Evolutionary conservation across 2,113 vertebrate species (phyloP).

Genomic region (Amblyopsis rosae): DNA sequence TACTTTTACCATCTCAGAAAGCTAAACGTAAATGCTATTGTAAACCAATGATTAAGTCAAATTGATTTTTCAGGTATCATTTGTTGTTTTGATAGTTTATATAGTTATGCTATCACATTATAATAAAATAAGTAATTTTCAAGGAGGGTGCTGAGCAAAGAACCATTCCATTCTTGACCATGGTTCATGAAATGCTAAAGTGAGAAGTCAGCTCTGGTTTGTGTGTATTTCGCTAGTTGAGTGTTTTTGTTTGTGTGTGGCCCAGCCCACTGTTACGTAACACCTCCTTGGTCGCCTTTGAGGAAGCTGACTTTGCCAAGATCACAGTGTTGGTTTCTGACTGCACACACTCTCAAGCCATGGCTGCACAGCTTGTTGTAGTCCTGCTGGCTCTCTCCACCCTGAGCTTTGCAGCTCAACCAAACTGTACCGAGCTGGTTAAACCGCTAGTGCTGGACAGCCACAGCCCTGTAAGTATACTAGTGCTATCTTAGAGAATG

Average conservation of each 20-base stretch:
- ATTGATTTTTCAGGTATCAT: too few relatives aligned
- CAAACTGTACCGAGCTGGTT: conserved; percentile 64
- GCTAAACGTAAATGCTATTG: not conserved
- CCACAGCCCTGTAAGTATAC: conserved; percentile 73
- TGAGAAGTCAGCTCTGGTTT: not conserved
- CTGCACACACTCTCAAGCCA: conserved; percentile 56
- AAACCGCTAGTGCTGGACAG: conserved; percentile 70
- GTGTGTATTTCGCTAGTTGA: not conserved
- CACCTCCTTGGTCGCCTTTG: conserved; percentile 34
- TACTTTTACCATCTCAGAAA: not conserved
- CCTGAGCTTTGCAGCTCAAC: conserved; percentile 47
- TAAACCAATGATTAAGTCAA: too few relatives aligned
- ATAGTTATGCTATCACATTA: too few relatives aligned
- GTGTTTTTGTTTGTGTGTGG: conserved; percentile 23
- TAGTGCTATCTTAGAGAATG: not conserved
- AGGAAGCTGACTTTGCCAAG: conserved; percentile 40
- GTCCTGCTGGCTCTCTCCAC: conserved; percentile 55
- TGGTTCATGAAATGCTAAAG: too few relatives aligned
- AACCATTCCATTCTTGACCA: too few relatives aligned
- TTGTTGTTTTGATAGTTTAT: too few relatives aligned
- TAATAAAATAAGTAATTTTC: too few relatives aligned
- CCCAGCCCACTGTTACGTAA: conserved; percentile 55
- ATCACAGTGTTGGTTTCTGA: conserved; percentile 44
- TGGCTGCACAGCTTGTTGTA: conserved; percentile 65
- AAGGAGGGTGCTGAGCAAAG: too few relatives aligned